Conservation (phyloP, 2,797 vertebrate genomes). For the Epinephelus coioides region DNA sequence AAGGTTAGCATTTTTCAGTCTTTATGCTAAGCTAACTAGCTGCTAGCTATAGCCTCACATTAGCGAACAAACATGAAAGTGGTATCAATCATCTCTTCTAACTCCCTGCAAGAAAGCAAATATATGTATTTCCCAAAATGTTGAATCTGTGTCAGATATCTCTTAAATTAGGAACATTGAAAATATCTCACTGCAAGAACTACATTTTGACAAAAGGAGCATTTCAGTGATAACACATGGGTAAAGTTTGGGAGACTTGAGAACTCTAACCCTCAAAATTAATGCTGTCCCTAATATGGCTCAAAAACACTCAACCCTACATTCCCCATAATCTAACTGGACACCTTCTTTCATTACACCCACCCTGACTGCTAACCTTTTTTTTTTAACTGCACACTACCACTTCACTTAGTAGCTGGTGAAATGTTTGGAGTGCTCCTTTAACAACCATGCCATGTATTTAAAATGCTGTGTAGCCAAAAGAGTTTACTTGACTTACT, state of each 20-base stretch:
- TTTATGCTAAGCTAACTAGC: neutral
- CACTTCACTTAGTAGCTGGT: neutral
- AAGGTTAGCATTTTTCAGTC: neutral
- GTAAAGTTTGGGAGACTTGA: neutral
- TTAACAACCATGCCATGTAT: neutral
- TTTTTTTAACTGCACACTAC: neutral
- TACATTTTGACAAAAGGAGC: neutral
- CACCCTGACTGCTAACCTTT: too few relatives aligned
- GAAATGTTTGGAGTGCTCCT: neutral
- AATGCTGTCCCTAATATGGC: too few relatives aligned
- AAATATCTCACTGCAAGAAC: too few relatives aligned
- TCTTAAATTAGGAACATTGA: too few relatives aligned
- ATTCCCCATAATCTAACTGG: neutral
- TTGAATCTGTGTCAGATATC: neutral
- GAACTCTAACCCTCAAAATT: neutral
- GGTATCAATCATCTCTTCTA: too few relatives aligned
- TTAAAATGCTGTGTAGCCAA: neutral
- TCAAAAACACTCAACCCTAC: neutral
- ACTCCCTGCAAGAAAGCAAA: neutral
- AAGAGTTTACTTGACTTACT: constrained; percentile 23
- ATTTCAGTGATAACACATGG: neutral
- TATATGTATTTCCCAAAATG: neutral
- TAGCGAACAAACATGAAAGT: neutral
- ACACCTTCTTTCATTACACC: neutral
- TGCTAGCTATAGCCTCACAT: neutral